Evolutionary conservation across 1,140 invertebrate species (phyloP).

Genomic region (Ceratina australensis): DNA sequence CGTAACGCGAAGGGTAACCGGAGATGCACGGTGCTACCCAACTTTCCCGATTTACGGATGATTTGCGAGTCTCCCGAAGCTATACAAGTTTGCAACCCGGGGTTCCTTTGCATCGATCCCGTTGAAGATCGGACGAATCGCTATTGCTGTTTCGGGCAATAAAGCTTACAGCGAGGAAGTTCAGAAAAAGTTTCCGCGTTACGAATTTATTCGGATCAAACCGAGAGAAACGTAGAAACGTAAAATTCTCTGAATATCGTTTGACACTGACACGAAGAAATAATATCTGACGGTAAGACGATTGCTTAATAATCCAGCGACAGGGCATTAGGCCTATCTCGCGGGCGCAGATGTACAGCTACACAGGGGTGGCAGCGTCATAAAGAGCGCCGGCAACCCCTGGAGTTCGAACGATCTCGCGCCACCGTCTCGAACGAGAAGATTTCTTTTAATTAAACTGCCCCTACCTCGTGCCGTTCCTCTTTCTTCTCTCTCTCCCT

Average conservation of each 20-base stretch:
- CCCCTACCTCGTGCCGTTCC: slow-evolving; percentile 53
- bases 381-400: slow-evolving; percentile 64
- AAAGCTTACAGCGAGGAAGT: background rate
- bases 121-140: background rate
- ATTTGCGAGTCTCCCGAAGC: slow-evolving; percentile 60
- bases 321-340: slow-evolving; percentile 69
- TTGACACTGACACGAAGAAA: no score
- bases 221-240: background rate
- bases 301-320: slow-evolving; percentile 62
- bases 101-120: slow-evolving; percentile 41
- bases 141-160: slow-evolving; percentile 23
- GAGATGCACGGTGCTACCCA: slow-evolving; percentile 62
- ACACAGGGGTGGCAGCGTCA: slow-evolving; percentile 63
- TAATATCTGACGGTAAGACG: no score
- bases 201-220: no score
- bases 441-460: slow-evolving; percentile 80
- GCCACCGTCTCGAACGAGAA: slow-evolving; percentile 67
- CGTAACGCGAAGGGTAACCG: slow-evolving; percentile 23
- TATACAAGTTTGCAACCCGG: no score
- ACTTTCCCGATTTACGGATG: slow-evolving; percentile 74
- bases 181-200: background rate
- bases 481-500: slow-evolving; percentile 28
- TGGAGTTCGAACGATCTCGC: slow-evolving; percentile 62
- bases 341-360: slow-evolving; percentile 61
- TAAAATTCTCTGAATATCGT: no score